Evolutionary conservation across 2,113 vertebrate species (phyloP).

Genomic region (Gorsachius goisagi): DNA sequence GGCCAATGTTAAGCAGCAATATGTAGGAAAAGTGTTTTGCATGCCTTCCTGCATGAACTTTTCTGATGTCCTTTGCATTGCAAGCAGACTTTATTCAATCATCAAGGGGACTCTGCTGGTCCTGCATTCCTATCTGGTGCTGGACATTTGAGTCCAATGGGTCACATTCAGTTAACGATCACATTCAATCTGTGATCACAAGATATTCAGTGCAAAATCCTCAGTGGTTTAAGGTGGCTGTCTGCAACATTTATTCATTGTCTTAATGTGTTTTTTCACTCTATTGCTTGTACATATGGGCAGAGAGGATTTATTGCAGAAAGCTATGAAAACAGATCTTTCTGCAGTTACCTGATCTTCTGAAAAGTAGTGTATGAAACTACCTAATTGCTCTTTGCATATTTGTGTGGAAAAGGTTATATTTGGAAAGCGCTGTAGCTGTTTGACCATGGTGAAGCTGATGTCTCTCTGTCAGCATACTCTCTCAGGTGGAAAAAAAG

Average conservation of each 20-base stretch:
- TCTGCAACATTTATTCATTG: not conserved
- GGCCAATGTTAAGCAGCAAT: not conserved
- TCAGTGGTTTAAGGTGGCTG: not conserved
- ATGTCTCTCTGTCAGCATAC: not conserved
- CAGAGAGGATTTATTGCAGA: not conserved
- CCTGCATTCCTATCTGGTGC: not conserved
- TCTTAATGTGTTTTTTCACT: not conserved
- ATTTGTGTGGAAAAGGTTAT: not conserved
- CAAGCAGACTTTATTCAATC: not conserved
- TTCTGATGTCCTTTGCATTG: not conserved
- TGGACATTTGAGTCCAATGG: not conserved
- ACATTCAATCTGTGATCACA: not conserved
- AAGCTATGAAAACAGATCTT: not conserved
- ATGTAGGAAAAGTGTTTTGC: not conserved
- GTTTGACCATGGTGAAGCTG: not conserved
- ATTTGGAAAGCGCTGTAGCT: not conserved
- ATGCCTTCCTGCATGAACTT: not conserved
- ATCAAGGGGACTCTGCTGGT: not conserved
- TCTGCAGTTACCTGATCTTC: not conserved
- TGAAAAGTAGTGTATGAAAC: not conserved
- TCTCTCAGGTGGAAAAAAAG: not conserved
- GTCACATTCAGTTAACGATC: not conserved
- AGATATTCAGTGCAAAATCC: not conserved
- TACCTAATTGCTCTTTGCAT: not conserved
- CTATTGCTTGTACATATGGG: fast-evolving